A percentile compares a stretch with the other conserved stretches of the same genome.
phyloP scores from a whole-genome alignment of 2,797 vertebrate species.

The Myripristis murdjan region DNA sequence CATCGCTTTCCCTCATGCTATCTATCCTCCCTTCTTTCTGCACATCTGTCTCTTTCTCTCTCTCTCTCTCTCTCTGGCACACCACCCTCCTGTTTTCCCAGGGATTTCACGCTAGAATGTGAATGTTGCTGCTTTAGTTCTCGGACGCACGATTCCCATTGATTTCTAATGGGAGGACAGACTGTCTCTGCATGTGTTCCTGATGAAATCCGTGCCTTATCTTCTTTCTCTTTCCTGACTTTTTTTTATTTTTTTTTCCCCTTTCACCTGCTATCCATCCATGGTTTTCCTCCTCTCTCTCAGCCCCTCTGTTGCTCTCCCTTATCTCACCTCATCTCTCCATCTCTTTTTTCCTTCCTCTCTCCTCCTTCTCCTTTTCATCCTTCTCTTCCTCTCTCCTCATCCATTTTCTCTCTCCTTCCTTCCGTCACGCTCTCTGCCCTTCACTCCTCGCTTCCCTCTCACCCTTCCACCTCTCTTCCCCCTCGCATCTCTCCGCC shows the following conservation, averaged over 20 bases:
- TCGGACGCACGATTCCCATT: neutral
- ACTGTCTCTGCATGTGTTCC: conserved; percentile 12
- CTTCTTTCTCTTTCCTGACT: conserved; percentile 38
- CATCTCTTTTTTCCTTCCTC: neutral
- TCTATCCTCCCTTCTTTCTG: neutral
- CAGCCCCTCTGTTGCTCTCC: too few species aligned
- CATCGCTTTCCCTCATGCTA: neutral
- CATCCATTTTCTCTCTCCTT: too few species aligned
- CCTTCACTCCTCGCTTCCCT: neutral
- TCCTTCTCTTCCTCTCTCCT: neutral
- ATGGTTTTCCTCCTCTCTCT: neutral
- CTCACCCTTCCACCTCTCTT: neutral
- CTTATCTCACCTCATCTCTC: neutral
- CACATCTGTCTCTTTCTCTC: neutral
- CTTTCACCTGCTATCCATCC: too few species aligned
- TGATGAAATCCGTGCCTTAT: neutral
- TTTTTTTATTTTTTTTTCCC: too few species aligned
- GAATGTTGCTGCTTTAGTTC: conserved; percentile 9
- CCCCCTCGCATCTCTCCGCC: neutral
- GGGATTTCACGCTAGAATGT: neutral
- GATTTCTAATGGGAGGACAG: neutral
- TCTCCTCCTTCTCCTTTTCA: neutral
- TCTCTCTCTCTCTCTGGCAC: neutral
- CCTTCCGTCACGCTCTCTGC: too few species aligned
- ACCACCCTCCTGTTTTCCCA: neutral